These are phyloP conservation scores for Chaetura pelagica DNA, from an alignment of 2,113 vertebrate species.

Conservation along the genomic window DNA sequence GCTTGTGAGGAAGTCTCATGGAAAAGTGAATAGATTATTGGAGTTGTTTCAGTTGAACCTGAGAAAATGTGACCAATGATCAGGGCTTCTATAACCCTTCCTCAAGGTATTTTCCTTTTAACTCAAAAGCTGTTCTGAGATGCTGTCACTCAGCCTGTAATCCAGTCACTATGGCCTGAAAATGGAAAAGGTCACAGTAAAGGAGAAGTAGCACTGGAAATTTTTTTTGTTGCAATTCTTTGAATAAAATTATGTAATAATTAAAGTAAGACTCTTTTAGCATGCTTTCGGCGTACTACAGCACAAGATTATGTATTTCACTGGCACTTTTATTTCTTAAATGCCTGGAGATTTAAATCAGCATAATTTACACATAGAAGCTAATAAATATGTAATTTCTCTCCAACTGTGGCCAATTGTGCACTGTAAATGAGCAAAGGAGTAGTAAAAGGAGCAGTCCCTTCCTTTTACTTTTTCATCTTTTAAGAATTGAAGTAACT, in stretches of 20 bases:
- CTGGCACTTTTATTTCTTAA: not conserved
- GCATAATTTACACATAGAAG: not conserved
- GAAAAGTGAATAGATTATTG: not conserved
- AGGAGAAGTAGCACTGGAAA: not conserved
- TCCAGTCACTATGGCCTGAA: not conserved
- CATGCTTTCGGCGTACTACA: not conserved
- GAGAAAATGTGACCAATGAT: not conserved
- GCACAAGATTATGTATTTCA: not conserved
- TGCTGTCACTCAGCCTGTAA: rapidly evolving
- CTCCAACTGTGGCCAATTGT: not conserved
- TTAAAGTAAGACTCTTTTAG: not conserved
- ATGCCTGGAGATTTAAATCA: not conserved
- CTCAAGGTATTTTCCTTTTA: not conserved
- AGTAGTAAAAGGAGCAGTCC: not conserved
- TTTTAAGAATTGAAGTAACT: not conserved
- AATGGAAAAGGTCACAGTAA: not conserved
- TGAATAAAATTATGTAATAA: not conserved
- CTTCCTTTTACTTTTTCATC: not conserved
- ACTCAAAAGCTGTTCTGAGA: not conserved
- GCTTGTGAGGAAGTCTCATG: not conserved
- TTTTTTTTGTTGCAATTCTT: not conserved
- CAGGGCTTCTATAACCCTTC: not conserved
- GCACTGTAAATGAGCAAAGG: not conserved
- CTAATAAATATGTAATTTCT: not conserved
- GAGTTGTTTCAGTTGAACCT: not conserved